These are phyloP conservation scores for Taxidea taxus DNA, from an alignment of 2,113 vertebrate species.

Conservation along the genomic window DNA sequence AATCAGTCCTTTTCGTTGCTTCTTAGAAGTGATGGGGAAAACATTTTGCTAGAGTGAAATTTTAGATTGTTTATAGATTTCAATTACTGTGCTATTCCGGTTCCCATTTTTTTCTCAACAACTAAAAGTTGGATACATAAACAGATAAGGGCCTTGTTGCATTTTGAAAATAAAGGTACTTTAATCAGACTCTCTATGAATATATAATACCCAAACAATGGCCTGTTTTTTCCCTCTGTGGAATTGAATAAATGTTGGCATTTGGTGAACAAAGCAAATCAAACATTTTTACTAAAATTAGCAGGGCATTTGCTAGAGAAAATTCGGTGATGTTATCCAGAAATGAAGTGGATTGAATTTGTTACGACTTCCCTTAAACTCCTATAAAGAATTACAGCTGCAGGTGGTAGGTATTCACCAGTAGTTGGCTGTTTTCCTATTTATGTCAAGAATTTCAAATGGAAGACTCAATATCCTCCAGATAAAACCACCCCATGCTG, in stretches of 20 bases:
- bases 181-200: conserved; percentile 51
- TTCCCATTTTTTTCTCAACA: neutral
- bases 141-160: conserved; percentile 26
- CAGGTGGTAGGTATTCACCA: neutral
- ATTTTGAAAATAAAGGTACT: conserved; percentile 39
- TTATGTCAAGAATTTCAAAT: conserved; percentile 21
- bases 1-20: conserved; percentile 29
- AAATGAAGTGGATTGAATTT: neutral
- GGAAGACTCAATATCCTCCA: neutral
- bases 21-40: conserved; percentile 12
- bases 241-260: conserved; percentile 36
- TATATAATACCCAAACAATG: neutral
- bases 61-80: conserved; percentile 55
- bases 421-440: neutral
- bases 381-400: neutral
- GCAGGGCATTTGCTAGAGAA: neutral
- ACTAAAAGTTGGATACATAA: conserved; percentile 28
- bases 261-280: conserved; percentile 48
- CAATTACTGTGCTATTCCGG: conserved; percentile 20
- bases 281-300: conserved; percentile 43
- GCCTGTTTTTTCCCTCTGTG: neutral
- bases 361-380: neutral
- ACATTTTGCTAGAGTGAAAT: conserved; percentile 38
- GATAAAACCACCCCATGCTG: neutral
- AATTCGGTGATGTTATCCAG: conserved; percentile 18